Evolutionary conservation across 2,888 invertebrate species (phyloP).

Genomic region (Lysandra bellargus): DNA sequence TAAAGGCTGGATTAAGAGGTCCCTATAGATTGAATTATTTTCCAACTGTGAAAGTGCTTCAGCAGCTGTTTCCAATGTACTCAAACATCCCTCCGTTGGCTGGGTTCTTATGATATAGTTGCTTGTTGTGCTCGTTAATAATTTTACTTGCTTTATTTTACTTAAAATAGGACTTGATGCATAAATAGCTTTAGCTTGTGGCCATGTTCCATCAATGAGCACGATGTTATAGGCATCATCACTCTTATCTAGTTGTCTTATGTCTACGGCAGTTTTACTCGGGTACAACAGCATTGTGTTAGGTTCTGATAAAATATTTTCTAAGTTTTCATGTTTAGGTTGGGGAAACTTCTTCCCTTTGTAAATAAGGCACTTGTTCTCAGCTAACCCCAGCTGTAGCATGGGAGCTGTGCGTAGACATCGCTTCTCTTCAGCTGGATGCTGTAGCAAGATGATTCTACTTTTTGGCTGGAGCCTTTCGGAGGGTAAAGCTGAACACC

Average conservation of each 20-base stretch:
- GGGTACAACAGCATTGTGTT: conserved; percentile 91
- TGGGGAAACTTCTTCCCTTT: conserved; percentile 93
- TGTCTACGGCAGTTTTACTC: conserved; percentile 86
- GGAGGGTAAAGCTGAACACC: conserved; percentile 91
- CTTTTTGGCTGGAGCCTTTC: conserved; percentile 85
- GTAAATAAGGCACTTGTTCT: conserved; percentile 87
- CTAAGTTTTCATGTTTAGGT: conserved; percentile 83
- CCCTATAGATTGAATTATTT: conserved; percentile 82
- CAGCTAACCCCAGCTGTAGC: conserved; percentile 87
- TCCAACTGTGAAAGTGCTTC: conserved; percentile 89
- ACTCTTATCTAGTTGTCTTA: conserved; percentile 75
- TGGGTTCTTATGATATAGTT: conserved; percentile 96
- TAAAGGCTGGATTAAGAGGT: conserved; percentile 87
- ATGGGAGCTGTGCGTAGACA: conserved; percentile 94
- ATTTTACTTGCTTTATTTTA: conserved; percentile 88
- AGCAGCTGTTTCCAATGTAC: conserved; percentile 93
- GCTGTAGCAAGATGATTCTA: conserved; percentile 90
- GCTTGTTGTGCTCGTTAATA: conserved; percentile 86
- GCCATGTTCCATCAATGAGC: conserved; percentile 96
- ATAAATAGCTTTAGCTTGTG: conserved; percentile 96
- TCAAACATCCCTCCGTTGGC: conserved; percentile 94
- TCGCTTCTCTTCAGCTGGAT: conserved; percentile 95
- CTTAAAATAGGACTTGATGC: conserved; percentile 89
- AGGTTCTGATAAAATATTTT: conserved; percentile 82
- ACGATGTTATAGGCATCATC: conserved; percentile 86